phyloP scores from a whole-genome alignment of 2,113 vertebrate species.

The Eupsittula cactorum region DNA sequence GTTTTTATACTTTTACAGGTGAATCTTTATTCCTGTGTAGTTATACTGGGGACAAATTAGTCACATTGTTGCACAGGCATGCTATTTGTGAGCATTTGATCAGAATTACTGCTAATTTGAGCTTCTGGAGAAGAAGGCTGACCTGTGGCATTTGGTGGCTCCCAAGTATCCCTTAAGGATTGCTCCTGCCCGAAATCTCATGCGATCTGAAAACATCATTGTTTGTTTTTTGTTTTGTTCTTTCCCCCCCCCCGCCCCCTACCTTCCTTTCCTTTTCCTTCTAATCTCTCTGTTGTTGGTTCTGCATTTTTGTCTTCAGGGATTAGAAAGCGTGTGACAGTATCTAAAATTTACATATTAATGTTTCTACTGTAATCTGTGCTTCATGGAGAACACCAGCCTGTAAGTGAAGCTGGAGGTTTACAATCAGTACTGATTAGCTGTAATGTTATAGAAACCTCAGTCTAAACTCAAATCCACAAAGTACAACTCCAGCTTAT shows the following conservation, averaged over 20 bases:
- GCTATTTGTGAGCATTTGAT: neutral
- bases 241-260: rapidly evolving
- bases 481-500: neutral
- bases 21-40: neutral
- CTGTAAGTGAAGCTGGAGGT: neutral
- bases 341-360: neutral
- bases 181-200: neutral
- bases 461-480: neutral
- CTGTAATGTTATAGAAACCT: neutral
- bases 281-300: neutral
- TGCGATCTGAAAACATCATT: neutral
- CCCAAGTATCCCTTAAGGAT: neutral
- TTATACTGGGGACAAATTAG: neutral
- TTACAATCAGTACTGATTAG: neutral
- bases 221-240: neutral
- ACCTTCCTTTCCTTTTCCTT: neutral
- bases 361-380: neutral
- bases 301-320: neutral
- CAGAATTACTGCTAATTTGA: neutral
- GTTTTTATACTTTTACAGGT: neutral
- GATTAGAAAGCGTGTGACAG: neutral
- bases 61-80: neutral
- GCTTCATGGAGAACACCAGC: neutral
- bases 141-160: neutral
- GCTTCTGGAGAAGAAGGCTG: neutral